Conservation (phyloP, 2,888 invertebrate species). For the Pseudococcus jackbeardsleyi region DNA sequence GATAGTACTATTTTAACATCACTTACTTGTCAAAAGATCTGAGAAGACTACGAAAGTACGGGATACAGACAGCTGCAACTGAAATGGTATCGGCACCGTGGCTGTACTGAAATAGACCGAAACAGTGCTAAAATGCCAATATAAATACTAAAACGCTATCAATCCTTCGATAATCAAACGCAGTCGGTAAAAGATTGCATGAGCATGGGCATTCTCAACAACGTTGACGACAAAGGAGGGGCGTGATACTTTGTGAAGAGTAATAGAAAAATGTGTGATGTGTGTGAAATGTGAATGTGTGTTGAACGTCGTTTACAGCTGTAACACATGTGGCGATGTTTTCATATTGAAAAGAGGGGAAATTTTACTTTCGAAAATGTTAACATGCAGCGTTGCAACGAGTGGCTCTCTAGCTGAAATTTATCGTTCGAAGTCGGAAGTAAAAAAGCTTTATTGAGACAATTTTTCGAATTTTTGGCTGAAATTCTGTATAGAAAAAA, state of each 20-base stretch:
- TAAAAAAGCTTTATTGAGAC: too few species aligned
- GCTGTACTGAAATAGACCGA: conserved; percentile 39
- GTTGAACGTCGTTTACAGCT: not conserved
- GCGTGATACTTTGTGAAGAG: conserved; percentile 1
- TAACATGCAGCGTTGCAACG: not conserved
- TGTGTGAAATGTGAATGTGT: not conserved
- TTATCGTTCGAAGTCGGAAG: too few species aligned
- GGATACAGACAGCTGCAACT: not conserved
- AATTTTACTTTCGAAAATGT: conserved; percentile 1
- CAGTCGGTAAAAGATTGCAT: conserved; percentile 22
- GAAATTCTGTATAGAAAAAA: too few species aligned
- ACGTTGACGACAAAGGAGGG: not conserved
- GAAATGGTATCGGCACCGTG: not conserved
- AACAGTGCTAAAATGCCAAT: not conserved
- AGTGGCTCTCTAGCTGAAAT: too few species aligned
- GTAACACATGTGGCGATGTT: not conserved
- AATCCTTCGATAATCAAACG: not conserved
- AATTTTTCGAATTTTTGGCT: too few species aligned
- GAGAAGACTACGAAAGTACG: not conserved
- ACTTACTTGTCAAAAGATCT: not conserved
- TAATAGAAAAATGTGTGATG: not conserved
- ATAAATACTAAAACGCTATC: conserved; percentile 17
- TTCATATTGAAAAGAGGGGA: not conserved
- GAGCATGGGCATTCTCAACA: not conserved
- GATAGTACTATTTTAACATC: not conserved